Conservation (phyloP, 2,797 vertebrate genomes). For the Leucoraja ocellata region DNA sequence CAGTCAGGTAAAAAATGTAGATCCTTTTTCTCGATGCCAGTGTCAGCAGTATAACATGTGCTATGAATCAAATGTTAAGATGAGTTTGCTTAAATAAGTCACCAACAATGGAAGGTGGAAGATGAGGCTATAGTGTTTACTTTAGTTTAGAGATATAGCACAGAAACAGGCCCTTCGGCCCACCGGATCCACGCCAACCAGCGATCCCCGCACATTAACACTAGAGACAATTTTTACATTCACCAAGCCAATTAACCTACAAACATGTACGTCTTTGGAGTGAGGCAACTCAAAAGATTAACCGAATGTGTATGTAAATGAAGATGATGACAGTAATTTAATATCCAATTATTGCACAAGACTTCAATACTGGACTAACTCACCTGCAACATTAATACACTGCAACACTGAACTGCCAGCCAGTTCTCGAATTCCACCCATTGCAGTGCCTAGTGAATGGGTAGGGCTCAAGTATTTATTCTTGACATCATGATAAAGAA, state of each 20-base stretch:
- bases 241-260: too few relatives aligned
- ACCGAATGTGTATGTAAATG: background rate
- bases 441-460: background rate
- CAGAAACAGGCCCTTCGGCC: too few relatives aligned
- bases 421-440: background rate
- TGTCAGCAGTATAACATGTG: background rate
- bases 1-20: background rate
- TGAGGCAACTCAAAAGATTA: background rate
- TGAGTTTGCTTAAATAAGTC: background rate
- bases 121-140: background rate
- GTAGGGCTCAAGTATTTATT: background rate
- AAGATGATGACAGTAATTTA: background rate
- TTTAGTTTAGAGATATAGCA: too few relatives aligned
- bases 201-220: too few relatives aligned
- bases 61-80: background rate
- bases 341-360: background rate
- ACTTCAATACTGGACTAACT: background rate
- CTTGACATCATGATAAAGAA: background rate
- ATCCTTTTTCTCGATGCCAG: background rate
- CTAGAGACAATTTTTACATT: too few relatives aligned
- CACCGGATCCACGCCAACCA: too few relatives aligned
- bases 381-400: background rate
- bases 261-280: too few relatives aligned
- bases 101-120: background rate
- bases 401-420: background rate